Percentiles rank a stretch among this genome's conserved stretches.
These are phyloP conservation scores for Andrena hattorfiana DNA, from an alignment of 2,888 invertebrate genomes.

Conservation along the genomic window DNA sequence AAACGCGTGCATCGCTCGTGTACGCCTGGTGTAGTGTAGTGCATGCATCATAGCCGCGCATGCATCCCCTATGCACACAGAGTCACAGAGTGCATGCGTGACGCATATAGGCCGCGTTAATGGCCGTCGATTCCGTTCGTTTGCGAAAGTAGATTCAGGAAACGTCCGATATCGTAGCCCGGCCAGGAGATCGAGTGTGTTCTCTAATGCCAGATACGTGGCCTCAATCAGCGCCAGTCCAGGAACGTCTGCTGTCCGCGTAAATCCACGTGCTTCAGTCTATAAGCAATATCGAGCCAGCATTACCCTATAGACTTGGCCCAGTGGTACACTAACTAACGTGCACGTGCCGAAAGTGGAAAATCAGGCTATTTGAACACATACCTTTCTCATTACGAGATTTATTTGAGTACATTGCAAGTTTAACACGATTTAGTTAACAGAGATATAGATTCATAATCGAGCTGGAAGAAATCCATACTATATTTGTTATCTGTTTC, in stretches of 20 bases:
- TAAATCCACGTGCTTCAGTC: constrained; percentile 36
- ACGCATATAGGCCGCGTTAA: constrained; percentile 20
- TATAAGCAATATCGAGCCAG: constrained; percentile 50
- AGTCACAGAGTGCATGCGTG: constrained; percentile 16
- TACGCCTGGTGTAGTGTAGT: constrained; percentile 1
- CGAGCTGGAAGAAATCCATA: neutral
- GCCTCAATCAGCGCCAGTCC: constrained; percentile 50
- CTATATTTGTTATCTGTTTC: neutral
- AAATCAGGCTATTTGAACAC: constrained; percentile 7
- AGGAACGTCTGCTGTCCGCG: constrained; percentile 44
- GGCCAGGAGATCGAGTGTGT: constrained; percentile 39
- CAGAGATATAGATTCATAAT: neutral
- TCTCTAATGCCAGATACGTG: constrained; percentile 53
- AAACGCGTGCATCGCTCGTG: constrained; percentile 17
- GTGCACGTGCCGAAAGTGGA: neutral
- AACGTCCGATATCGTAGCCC: constrained; percentile 48
- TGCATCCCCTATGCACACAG: constrained; percentile 32
- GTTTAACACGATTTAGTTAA: neutral
- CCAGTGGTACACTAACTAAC: constrained; percentile 35
- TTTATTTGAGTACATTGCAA: neutral
- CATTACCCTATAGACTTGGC: constrained; percentile 50
- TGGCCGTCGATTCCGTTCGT: constrained; percentile 47
- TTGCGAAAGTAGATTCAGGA: constrained; percentile 53
- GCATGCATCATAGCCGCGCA: constrained; percentile 23
- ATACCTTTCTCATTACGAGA: neutral